These are phyloP conservation scores for Drosophila willistoni DNA, from an alignment of 1,140 invertebrate genomes.

Conservation along the genomic window DNA sequence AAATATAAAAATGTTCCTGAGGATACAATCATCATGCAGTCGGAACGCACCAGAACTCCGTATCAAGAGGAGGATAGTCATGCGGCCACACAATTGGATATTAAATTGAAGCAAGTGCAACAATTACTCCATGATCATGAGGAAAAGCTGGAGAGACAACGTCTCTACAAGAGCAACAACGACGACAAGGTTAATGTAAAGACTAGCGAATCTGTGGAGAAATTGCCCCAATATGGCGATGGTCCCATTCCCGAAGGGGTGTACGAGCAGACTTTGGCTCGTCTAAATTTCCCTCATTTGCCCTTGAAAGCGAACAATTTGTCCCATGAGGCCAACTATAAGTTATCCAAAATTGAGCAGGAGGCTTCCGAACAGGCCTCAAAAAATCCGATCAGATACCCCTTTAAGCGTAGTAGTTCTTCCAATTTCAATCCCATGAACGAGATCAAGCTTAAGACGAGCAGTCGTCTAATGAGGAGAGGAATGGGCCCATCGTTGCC, in stretches of 20 bases:
- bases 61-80: not conserved
- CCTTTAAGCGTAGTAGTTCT: conserved; percentile 48
- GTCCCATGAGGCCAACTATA: conserved; percentile 77
- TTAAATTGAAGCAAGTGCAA: conserved; percentile 34
- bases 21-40: not conserved
- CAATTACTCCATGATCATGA: conserved; percentile 27
- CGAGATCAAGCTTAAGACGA: conserved; percentile 76
- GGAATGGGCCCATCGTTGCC: conserved; percentile 73
- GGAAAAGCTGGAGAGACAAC: not conserved
- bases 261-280: conserved; percentile 45
- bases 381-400: not conserved
- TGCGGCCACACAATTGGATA: conserved; percentile 7
- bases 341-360: conserved; percentile 77
- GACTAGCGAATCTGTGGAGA: not conserved
- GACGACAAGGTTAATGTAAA: not conserved
- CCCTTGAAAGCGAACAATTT: conserved; percentile 47
- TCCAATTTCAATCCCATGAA: conserved; percentile 71
- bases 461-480: conserved; percentile 63
- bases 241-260: conserved; percentile 20
- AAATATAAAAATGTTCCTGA: conserved; percentile 38
- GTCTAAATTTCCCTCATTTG: conserved; percentile 9
- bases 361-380: conserved; percentile 58
- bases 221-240: conserved; percentile 24
- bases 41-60: not conserved
- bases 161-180: not conserved